phyloP scores from a whole-genome alignment of 2,113 vertebrate genomes.

The Oncorhynchus nerka region DNA sequence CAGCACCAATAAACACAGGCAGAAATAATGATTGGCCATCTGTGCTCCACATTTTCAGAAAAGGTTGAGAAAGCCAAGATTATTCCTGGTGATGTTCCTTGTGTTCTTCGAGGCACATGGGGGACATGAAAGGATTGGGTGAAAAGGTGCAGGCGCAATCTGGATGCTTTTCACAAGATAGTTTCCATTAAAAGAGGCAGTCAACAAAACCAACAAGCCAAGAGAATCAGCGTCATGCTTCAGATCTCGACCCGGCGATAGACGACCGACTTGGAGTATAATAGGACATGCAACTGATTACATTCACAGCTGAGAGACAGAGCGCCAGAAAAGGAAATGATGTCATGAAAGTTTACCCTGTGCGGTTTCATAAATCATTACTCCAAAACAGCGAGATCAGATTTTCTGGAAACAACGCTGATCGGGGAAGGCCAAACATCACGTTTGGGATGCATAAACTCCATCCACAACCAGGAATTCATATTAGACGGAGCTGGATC shows the following conservation, averaged over 20 bases:
- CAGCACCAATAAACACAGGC: constrained; percentile 35
- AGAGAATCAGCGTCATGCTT: constrained; percentile 44
- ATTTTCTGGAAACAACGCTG: constrained; percentile 57
- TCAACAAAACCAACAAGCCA: constrained; percentile 64
- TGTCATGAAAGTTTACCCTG: constrained; percentile 68
- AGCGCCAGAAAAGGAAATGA: constrained; percentile 67
- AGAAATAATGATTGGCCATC: constrained; percentile 55
- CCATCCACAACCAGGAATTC: constrained; percentile 54
- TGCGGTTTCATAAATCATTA: constrained; percentile 68
- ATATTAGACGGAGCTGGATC: constrained; percentile 45
- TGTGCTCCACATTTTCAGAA: constrained; percentile 61
- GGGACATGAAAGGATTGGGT: constrained; percentile 55
- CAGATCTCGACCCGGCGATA: constrained; percentile 24
- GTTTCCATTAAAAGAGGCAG: constrained; percentile 62
- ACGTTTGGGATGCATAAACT: constrained; percentile 55
- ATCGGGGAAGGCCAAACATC: constrained; percentile 51
- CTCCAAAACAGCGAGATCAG: constrained; percentile 46
- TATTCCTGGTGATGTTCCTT: constrained; percentile 54
- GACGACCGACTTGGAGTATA: constrained; percentile 47
- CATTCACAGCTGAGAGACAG: constrained; percentile 70
- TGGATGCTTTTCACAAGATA: constrained; percentile 60
- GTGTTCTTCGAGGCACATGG: constrained; percentile 33
- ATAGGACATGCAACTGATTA: constrained; percentile 69
- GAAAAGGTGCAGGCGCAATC: constrained; percentile 53
- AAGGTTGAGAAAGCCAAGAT: constrained; percentile 52